Evolutionary conservation across 2,888 invertebrate species (phyloP), one percentile per base, ranked within the genome.

Genomic region (Dynastes tityus): DNA sequence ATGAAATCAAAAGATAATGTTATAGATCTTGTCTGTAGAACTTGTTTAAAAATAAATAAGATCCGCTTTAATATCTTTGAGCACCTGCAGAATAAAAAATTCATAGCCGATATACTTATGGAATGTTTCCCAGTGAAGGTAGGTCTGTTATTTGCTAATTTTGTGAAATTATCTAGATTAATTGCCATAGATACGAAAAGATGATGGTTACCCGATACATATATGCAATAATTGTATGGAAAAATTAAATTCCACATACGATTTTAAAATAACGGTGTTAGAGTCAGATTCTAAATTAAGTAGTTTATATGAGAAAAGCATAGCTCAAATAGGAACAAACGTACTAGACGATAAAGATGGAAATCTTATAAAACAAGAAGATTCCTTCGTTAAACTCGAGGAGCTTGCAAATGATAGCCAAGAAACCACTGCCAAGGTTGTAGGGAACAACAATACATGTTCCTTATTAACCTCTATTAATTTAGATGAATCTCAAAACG

Each of bases 161-260:
- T 22, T 13, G 4, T 13, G 9, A 63, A 32, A 65, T 65, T 65
- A 45, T 40, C 22, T 8, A 16, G 16, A 8, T 27, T 2, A 58
- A 40, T 45, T 65, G 2, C 6, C n/a, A 32, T 32, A 71, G 71
- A 16, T 71, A 58, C 55, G 16, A 37, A 55, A 74, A 6, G 49
- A 61, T 13, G 73, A 74, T 45, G 61, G 61, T 13, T 45, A 61
- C 6, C 73, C 73, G n/a, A 55, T 13, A 13, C 37, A 45, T 27
- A 74, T 74, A 2, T 74, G 73, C n/a, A 45, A 22, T n/a, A 45
- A 61, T 8, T 74, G 73, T 6, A 40, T 74, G 16, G 61, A 74
- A 27, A 61, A 61, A 40, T 45, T 74, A 2, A 74, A 61, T 63
- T 61, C 13, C 8, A 49, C 45, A 9, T 45, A 27, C 27, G 45